A percentile compares a stretch with the other conserved stretches of the same genome.
Evolutionary conservation across 2,888 invertebrate genomes (phyloP).

Genomic region (Brachypalpus laphriformis): DNA sequence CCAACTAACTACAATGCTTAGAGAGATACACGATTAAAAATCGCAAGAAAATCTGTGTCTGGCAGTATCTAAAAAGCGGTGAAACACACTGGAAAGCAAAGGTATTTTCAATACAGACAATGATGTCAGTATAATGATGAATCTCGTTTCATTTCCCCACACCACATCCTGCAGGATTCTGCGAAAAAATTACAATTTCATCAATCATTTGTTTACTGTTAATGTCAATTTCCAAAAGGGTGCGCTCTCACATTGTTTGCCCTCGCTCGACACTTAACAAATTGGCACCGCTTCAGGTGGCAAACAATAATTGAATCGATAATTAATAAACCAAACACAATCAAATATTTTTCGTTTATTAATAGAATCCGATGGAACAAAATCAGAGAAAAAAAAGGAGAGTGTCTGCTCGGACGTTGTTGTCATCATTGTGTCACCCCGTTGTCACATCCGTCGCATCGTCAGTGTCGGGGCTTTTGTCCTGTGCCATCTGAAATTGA

Average conservation of each 20-base stretch:
- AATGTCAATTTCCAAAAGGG: not conserved
- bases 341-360: conserved; percentile 68
- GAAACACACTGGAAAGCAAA: too few species aligned
- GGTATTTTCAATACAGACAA: too few species aligned
- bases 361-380: conserved; percentile 50
- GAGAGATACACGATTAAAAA: too few species aligned
- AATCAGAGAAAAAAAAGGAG: not conserved
- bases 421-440: conserved; percentile 36
- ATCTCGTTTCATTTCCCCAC: too few species aligned
- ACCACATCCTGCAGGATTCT: too few species aligned
- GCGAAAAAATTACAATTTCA: conserved; percentile 22
- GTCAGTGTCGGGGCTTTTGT: conserved; percentile 48
- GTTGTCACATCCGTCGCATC: conserved; percentile 21
- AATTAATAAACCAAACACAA: conserved; percentile 70
- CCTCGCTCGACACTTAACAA: conserved; percentile 44
- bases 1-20: too few species aligned
- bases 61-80: too few species aligned
- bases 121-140: too few species aligned
- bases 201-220: conserved; percentile 34
- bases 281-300: conserved; percentile 60
- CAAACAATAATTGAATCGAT: conserved; percentile 68
- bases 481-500: conserved; percentile 63
- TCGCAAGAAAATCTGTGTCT: too few species aligned
- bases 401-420: conserved; percentile 24
- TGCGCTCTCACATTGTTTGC: conserved; percentile 4